Evolutionary conservation across 2,797 vertebrate species (phyloP), one percentile per base, ranked within the genome.

Genomic region (Premnoplex brunnescens): DNA sequence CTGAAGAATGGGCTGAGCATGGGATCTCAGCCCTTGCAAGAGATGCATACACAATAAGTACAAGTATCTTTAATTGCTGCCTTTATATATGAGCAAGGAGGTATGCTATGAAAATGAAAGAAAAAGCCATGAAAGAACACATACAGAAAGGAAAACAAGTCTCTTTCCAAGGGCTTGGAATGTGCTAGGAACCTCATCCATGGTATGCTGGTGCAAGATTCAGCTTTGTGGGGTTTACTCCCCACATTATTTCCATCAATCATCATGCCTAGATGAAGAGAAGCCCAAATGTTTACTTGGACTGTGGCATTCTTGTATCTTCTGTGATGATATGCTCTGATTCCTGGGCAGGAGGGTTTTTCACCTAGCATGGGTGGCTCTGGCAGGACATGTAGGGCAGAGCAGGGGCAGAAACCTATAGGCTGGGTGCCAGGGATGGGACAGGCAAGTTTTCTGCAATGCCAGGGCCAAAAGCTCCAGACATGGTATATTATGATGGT

Each of bases 401-500:
- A 75, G 49, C 14, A 69, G 28, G 8, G 32, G 34, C 44, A 79
- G 56, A 23, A 86, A 19, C 4, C 32, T 43, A 14, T 19, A 32
- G 24, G n/a, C 17, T 85, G 37, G 22, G 28, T 78, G 34, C 21
- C 54, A 81, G 49, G 24, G 9, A 60, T 44, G 13, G 74, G 37
- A 68, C 52, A 67, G 39, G 14, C 12, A 85, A 81, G 44, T 32
- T 78, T 88, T 78, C 71, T 68, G 62, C 62, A 68, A 24, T 28
- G 8, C 18, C 41, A 88, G 23, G 48, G 21, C 27, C 54, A 81
- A 68, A 86, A 78, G 10, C 16, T 75, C 46, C 37, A 49, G 32
- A 49, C 1, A 3, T 13, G 60, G 60, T 32, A 72, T 0, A 2
- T 0, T 18, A 21, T 30, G 62, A 55, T n/a, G 23, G 46, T 8